Percentiles rank a stretch among this genome's conserved stretches.
Evolutionary conservation across 2,113 vertebrate species (phyloP).

Genomic region (Entomyzon cyanotis): DNA sequence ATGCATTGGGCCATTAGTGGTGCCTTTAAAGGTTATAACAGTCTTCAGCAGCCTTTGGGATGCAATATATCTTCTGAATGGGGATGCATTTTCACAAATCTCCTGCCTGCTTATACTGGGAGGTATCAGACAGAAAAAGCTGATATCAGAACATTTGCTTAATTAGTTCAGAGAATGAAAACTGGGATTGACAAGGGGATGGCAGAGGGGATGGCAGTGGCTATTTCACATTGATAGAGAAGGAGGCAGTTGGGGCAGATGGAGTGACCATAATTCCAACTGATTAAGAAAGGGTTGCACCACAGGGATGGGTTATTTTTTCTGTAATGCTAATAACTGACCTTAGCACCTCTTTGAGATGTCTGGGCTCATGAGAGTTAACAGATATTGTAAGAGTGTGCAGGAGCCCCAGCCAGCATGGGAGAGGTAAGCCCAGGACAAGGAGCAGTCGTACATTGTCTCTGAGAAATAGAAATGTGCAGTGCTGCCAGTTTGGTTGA

Average conservation of each 20-base stretch:
- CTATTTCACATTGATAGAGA: not conserved
- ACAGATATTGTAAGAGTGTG: not conserved
- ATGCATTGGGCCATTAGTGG: not conserved
- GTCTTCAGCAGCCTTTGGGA: not conserved
- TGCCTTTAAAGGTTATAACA: not conserved
- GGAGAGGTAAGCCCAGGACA: not conserved
- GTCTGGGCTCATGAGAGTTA: not conserved
- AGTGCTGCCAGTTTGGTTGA: not conserved
- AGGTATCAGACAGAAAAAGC: not conserved
- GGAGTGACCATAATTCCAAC: not conserved
- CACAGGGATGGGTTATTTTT: not conserved
- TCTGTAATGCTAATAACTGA: not conserved
- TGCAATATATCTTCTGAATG: not conserved
- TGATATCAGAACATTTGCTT: not conserved
- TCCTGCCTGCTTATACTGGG: not conserved
- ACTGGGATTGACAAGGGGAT: not conserved
- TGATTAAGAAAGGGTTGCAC: not conserved
- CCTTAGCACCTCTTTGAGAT: not conserved
- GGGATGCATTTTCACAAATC: not conserved
- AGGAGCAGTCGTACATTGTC: rapidly evolving
- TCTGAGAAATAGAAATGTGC: not conserved
- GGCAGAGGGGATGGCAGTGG: not conserved
- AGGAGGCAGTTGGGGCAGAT: not conserved
- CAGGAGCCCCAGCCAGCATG: not conserved
- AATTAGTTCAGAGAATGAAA: not conserved